A percentile compares a stretch with the other conserved stretches of the same genome.
Conservation (phyloP, 2,797 vertebrate genomes). For the Furcifer pardalis region DNA sequence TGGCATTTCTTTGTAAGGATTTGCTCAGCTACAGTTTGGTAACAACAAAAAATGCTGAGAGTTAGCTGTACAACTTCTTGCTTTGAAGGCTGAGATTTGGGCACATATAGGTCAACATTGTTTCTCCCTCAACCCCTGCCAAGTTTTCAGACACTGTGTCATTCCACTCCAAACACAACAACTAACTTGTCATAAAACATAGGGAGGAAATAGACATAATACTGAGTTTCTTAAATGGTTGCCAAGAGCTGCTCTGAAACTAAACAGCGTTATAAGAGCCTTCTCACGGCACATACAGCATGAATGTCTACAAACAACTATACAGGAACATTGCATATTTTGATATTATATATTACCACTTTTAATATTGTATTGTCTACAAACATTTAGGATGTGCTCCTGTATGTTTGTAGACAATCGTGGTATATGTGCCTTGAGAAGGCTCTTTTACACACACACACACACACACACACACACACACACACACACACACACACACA, state of each 20-base stretch:
- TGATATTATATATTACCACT: too few species aligned
- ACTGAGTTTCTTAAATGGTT: slow-evolving; percentile 48
- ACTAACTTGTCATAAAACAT: slow-evolving; percentile 48
- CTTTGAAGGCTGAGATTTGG: slow-evolving; percentile 56
- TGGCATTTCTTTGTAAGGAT: slow-evolving; percentile 70
- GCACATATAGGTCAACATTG: slow-evolving; percentile 10
- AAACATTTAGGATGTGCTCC: background rate
- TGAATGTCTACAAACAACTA: background rate
- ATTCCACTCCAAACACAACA: slow-evolving; percentile 45
- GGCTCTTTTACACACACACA: too few species aligned
- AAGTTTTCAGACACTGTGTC: slow-evolving; percentile 7
- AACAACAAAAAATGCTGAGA: slow-evolving; percentile 57
- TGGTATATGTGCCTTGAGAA: background rate
- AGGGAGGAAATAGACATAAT: slow-evolving; percentile 45
- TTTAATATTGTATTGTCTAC: too few species aligned
- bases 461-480: too few species aligned
- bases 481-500: too few species aligned
- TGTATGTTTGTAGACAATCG: background rate
- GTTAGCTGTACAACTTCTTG: slow-evolving; percentile 54
- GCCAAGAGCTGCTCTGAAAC: slow-evolving; percentile 38
- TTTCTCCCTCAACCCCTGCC: background rate
- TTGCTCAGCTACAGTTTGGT: slow-evolving; percentile 70
- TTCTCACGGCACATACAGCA: background rate
- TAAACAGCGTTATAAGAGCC: background rate
- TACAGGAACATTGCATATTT: background rate